Conservation (phyloP, 2,888 invertebrate species). For the Biston stratarius region DNA sequence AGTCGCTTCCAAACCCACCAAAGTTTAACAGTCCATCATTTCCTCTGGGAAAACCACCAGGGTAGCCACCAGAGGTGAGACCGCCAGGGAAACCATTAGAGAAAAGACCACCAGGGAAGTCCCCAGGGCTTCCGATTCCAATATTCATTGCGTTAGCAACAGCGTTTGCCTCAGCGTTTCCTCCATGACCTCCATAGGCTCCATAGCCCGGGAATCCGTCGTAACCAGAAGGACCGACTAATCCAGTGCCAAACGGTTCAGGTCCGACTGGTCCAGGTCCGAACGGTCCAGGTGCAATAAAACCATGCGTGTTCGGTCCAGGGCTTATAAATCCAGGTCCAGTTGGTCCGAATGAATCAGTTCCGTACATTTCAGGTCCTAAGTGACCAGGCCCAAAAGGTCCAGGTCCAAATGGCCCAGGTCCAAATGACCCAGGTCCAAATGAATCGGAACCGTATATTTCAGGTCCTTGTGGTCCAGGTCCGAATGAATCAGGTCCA, state of each 20-base stretch:
- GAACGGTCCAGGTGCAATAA: background rate
- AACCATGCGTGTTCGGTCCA: constrained; percentile 12
- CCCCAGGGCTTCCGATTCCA: background rate
- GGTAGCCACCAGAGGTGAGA: background rate
- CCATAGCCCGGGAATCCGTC: background rate
- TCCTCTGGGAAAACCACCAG: background rate
- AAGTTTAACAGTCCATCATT: background rate
- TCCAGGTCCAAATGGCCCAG: background rate
- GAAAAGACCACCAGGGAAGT: too few relatives aligned
- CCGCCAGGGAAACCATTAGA: background rate
- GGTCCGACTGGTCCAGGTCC: too few relatives aligned
- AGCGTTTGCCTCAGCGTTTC: background rate
- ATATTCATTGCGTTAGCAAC: background rate
- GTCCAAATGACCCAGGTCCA: constrained; percentile 8
- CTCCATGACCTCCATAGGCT: background rate
- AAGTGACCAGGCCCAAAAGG: background rate
- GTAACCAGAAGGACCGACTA: background rate
- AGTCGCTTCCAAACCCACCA: background rate
- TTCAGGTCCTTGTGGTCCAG: background rate
- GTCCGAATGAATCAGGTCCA: background rate
- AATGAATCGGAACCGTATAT: background rate
- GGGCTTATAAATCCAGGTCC: constrained; percentile 13
- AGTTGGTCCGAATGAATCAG: background rate
- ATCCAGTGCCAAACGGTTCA: constrained; percentile 12
- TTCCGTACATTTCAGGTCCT: too few relatives aligned